Evolutionary conservation across 2,113 vertebrate genomes (phyloP).

Genomic region (Scopus umbretta): DNA sequence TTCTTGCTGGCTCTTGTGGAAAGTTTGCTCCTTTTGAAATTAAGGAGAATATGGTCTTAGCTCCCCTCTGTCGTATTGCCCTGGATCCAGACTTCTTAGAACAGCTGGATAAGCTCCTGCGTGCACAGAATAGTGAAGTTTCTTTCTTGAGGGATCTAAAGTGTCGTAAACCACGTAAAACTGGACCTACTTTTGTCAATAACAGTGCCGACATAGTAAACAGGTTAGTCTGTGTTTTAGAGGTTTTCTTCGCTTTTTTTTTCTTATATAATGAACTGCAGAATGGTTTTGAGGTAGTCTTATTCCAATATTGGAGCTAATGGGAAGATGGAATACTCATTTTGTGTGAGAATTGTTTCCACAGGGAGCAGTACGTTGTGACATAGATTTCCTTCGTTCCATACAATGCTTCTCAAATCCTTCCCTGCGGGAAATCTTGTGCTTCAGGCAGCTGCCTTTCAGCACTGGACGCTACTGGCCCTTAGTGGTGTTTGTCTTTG

Average conservation of each 20-base stretch:
- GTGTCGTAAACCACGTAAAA: conserved; percentile 69
- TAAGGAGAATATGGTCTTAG: conserved; percentile 90
- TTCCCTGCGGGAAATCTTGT: neutral
- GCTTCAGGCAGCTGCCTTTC: neutral
- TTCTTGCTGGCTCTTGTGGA: conserved; percentile 89
- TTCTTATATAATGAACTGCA: rapidly evolving
- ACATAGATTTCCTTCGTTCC: neutral
- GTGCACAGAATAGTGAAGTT: conserved; percentile 37
- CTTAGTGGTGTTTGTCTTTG: neutral
- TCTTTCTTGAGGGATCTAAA: conserved; percentile 83
- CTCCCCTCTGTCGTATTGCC: conserved; percentile 81
- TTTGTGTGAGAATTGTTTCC: neutral
- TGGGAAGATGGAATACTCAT: neutral
- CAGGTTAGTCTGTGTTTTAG: conserved; percentile 53
- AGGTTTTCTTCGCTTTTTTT: neutral
- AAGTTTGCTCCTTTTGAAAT: conserved; percentile 99
- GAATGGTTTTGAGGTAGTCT: neutral
- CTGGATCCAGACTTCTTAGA: conserved; percentile 77
- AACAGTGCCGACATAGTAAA: neutral
- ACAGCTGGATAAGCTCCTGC: conserved; percentile 80
- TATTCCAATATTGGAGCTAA: rapidly evolving
- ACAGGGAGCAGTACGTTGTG: rapidly evolving
- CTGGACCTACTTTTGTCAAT: conserved; percentile 74
- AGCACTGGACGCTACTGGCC: neutral
- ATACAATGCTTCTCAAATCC: neutral